phyloP scores from a whole-genome alignment of 2,113 vertebrate species.

The Perccottus glenii region DNA sequence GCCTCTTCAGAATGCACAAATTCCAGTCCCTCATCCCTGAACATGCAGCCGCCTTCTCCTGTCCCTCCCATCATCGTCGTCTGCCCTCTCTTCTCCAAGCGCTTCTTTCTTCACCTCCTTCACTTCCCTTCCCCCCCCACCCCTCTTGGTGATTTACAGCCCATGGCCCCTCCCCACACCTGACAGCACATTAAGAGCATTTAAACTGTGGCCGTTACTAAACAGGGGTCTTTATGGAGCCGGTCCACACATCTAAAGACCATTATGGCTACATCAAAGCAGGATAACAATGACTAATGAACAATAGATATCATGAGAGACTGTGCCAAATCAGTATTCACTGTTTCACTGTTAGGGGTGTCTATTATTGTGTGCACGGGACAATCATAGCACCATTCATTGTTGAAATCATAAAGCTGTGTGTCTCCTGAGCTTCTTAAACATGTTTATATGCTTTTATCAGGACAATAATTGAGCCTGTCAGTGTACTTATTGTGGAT shows the following conservation, averaged over 20 bases:
- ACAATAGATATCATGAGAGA: constrained; percentile 73
- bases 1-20: constrained; percentile 65
- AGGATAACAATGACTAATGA: constrained; percentile 77
- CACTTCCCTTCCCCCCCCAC: constrained; percentile 17
- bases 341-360: constrained; percentile 33
- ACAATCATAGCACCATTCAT: constrained; percentile 49
- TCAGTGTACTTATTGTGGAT: background rate
- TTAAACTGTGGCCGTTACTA: constrained; percentile 75
- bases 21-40: constrained; percentile 55
- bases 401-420: constrained; percentile 6
- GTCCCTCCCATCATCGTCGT: background rate
- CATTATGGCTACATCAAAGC: constrained; percentile 75
- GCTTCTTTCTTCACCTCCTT: constrained; percentile 32
- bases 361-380: constrained; percentile 18
- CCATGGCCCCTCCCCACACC: constrained; percentile 64
- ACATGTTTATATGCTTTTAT: constrained; percentile 3
- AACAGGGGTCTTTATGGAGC: constrained; percentile 76
- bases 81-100: background rate
- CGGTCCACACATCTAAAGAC: constrained; percentile 66
- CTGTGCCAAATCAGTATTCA: constrained; percentile 69
- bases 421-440: constrained; percentile 6
- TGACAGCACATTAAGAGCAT: constrained; percentile 73
- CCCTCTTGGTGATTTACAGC: constrained; percentile 65
- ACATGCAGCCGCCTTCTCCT: constrained; percentile 8
- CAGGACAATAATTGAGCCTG: constrained; percentile 1